phyloP scores from a whole-genome alignment of 2,113 vertebrate genomes.

The Hipposideros armiger region DNA sequence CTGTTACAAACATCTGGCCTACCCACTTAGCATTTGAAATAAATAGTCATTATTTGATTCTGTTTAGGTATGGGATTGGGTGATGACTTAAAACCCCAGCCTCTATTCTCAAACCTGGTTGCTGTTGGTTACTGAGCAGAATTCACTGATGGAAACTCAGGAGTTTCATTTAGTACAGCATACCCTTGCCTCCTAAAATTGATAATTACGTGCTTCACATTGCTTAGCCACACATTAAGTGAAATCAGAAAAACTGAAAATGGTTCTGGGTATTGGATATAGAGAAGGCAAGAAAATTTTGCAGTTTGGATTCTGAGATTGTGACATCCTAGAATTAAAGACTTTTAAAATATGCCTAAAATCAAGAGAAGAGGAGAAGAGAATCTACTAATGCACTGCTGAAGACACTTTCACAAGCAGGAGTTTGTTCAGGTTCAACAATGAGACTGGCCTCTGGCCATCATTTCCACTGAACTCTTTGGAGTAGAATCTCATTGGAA shows the following conservation, averaged over 20 bases:
- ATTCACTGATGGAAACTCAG: not conserved
- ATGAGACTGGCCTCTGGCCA: not conserved
- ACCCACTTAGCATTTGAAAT: conserved; percentile 62
- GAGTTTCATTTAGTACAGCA: conserved; percentile 59
- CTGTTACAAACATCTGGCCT: conserved; percentile 62
- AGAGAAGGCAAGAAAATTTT: not conserved
- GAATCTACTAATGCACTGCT: not conserved
- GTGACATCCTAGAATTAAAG: not conserved
- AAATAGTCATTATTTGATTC: conserved; percentile 70
- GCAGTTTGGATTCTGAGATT: not conserved
- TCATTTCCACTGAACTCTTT: not conserved
- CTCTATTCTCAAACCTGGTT: conserved; percentile 45
- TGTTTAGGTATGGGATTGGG: conserved; percentile 49
- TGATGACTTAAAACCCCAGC: conserved; percentile 59
- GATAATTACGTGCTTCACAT: conserved; percentile 40
- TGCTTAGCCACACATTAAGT: conserved; percentile 25
- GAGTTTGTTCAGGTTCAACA: not conserved
- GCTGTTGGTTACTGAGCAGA: conserved; percentile 21
- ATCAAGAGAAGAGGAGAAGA: not conserved
- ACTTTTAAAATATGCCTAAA: not conserved
- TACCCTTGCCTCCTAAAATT: conserved; percentile 46
- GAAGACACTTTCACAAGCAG: not conserved
- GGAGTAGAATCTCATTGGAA: not conserved
- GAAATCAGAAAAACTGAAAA: conserved; percentile 64
- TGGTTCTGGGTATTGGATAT: not conserved